These are phyloP conservation scores for Hafferia zeledoni DNA, from an alignment of 2,797 vertebrate genomes.

Conservation along the genomic window DNA sequence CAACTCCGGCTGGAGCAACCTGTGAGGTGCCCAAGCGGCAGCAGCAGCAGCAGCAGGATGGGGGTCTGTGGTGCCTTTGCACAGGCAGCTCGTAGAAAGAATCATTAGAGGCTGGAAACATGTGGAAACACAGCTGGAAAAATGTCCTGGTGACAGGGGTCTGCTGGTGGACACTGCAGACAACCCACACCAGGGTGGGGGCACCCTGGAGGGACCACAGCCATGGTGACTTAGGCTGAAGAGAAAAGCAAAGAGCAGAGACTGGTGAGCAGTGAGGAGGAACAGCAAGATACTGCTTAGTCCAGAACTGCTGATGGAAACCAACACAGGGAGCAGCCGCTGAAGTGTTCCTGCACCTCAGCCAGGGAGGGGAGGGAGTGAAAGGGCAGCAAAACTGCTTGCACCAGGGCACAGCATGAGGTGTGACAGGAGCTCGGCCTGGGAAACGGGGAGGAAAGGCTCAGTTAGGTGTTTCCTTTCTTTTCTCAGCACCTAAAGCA, in stretches of 20 bases:
- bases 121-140: background rate
- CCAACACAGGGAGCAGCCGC: background rate
- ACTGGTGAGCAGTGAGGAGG: background rate
- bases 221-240: background rate
- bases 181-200: accelerated
- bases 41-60: background rate
- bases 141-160: accelerated
- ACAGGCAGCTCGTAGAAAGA: background rate
- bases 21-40: background rate
- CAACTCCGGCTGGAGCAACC: too few species aligned
- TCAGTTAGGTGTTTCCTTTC: accelerated
- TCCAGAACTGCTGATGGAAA: background rate
- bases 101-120: background rate
- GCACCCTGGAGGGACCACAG: accelerated
- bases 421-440: accelerated
- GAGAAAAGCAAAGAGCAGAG: background rate
- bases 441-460: background rate
- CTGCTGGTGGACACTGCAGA: background rate
- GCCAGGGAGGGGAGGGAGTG: background rate
- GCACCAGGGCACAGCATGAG: accelerated
- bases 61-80: background rate
- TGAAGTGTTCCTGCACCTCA: background rate
- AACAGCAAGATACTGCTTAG: background rate
- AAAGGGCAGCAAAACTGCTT: accelerated
- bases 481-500: background rate